These are phyloP conservation scores for Myotis planiceps DNA, from an alignment of 2,797 vertebrate species.

Conservation along the genomic window DNA sequence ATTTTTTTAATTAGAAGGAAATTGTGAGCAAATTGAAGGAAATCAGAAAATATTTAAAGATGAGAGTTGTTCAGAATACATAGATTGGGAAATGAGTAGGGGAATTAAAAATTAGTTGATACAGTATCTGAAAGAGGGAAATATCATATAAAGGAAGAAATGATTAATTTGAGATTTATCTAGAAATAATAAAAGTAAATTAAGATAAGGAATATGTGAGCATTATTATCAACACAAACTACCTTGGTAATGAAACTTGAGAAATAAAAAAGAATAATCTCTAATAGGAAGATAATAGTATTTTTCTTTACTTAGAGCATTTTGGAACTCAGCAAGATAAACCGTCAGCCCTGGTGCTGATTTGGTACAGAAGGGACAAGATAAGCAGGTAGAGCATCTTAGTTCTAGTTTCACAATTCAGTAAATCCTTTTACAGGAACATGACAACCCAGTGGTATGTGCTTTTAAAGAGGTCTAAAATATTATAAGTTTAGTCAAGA, in stretches of 20 bases:
- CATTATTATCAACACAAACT: conserved; percentile 41
- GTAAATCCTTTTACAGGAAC: conserved; percentile 43
- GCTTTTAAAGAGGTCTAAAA: neutral
- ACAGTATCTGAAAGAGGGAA: conserved; percentile 1
- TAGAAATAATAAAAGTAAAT: conserved; percentile 47
- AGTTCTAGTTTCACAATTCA: conserved; percentile 55
- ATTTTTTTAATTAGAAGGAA: neutral
- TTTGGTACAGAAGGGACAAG: neutral
- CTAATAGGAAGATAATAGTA: conserved; percentile 26
- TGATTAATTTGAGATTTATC: conserved; percentile 44
- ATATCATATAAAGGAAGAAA: neutral
- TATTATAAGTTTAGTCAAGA: neutral
- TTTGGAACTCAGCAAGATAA: conserved; percentile 38
- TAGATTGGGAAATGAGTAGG: neutral
- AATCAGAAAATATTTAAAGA: neutral
- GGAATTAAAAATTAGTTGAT: neutral
- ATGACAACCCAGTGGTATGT: neutral
- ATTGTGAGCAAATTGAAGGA: neutral
- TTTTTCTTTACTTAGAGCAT: conserved; percentile 7
- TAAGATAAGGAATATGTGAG: neutral
- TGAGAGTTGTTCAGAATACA: neutral
- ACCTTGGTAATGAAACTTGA: conserved; percentile 46
- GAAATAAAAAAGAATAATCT: conserved; percentile 46
- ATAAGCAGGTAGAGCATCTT: neutral
- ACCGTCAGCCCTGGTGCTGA: neutral